Base-by-base conservation (phyloP, 2,113 vertebrate species). In the Chrysemys picta region DNA sequence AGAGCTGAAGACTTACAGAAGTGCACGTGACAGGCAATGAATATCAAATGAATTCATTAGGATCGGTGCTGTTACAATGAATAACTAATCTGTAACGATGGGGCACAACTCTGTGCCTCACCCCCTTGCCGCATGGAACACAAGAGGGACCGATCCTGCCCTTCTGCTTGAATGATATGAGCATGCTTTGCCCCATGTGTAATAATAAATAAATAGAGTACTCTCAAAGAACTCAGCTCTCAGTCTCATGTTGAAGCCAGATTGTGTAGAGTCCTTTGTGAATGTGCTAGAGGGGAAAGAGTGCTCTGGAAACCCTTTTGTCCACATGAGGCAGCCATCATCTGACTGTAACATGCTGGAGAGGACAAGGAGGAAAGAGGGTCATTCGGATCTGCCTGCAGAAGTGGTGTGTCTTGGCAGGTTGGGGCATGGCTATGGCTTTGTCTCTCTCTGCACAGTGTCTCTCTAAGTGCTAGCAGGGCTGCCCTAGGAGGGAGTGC, bases 1-100 rank as follows among this genome's bases (percentile, higher is more conserved):
- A 97, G 94, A 97, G 96, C 79, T 97, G 97, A 98, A 97, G 97
- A 97, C 96, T 96, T 96, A 97, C 92, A 97, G 96, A 97, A 98
- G 91, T 94, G 91, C 80, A 19, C 1, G 75, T 97, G 97, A 97
- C 96, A 98, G 96, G 93, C 97, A 96, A 92, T 95, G 96, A 97
- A 96, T 96, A 97, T 89, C 94, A 96, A 96, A 95, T 79, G 65
- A 95, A 97, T 96, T 97, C 98, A 96, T 95, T 94, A 97, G 97
- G 92, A 97, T 95, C 91, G 94, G 47, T 85, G 80, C 89, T 87
- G 96, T 94, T 96, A 97, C 93, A 93, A 91, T 93, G 84, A 96
- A 93, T 95, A 98, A 96, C 91, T 96, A 94, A 89, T 94, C 95
- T 80, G 75, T 90, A 97, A 96, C 91, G 80, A 31, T 7, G 12